These are phyloP conservation scores for Diaphora mendica DNA, from an alignment of 2,888 invertebrate species.

Conservation along the genomic window DNA sequence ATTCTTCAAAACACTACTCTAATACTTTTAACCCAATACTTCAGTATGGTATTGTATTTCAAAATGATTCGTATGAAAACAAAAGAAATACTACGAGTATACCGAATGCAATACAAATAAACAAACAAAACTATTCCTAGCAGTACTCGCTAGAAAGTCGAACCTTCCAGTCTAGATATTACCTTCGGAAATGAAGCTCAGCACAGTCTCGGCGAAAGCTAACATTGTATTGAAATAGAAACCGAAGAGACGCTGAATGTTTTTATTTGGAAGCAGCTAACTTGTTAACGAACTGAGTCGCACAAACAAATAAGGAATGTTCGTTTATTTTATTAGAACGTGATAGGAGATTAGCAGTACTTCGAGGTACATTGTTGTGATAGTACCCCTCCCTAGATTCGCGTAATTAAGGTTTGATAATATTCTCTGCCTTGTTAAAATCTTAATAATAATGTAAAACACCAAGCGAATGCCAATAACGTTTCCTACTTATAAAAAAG, in stretches of 20 bases:
- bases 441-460: no score
- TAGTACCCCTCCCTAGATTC: no score
- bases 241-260: slow-evolving; percentile 36
- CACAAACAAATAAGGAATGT: neutral
- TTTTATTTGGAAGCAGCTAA: slow-evolving; percentile 46
- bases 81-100: slow-evolving; percentile 21
- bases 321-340: neutral
- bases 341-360: neutral
- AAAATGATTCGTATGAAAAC: neutral
- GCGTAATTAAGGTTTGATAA: no score
- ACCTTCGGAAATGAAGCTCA: slow-evolving; percentile 54
- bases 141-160: slow-evolving; percentile 46
- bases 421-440: no score
- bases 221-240: slow-evolving; percentile 57
- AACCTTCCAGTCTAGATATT: slow-evolving; percentile 44
- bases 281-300: slow-evolving; percentile 43
- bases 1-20: no score
- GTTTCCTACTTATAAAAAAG: no score
- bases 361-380: neutral
- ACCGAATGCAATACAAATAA: slow-evolving; percentile 44
- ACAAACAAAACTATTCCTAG: slow-evolving; percentile 37
- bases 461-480: no score
- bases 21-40: neutral
- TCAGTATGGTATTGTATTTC: neutral
- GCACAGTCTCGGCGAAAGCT: slow-evolving; percentile 41